Conservation (phyloP, 2,797 vertebrate species). For the Clarias fuscus region DNA sequence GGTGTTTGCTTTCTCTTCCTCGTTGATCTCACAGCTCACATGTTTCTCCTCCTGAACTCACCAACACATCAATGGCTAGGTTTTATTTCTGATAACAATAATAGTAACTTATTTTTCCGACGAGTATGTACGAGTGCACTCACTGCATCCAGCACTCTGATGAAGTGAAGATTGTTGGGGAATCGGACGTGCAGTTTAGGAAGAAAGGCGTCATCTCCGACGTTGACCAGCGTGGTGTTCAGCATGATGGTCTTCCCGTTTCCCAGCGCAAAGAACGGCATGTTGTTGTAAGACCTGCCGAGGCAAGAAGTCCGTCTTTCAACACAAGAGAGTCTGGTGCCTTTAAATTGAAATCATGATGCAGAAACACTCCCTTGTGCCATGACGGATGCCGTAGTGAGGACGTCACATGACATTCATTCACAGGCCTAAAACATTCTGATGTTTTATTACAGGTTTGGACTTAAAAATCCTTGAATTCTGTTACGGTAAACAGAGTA, state of each 20-base stretch:
- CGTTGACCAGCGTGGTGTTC: slow-evolving; percentile 80
- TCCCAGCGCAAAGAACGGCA: slow-evolving; percentile 81
- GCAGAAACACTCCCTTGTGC: no score
- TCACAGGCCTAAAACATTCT: background rate
- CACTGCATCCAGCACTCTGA: slow-evolving; percentile 81
- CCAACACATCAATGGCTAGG: background rate
- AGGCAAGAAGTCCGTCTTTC: background rate
- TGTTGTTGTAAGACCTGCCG: slow-evolving; percentile 74
- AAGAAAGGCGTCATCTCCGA: slow-evolving; percentile 89
- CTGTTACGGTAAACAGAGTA: background rate
- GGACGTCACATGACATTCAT: background rate
- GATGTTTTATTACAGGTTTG: background rate
- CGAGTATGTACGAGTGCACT: slow-evolving; percentile 46
- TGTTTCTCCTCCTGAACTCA: slow-evolving; percentile 80
- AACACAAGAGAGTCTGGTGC: background rate
- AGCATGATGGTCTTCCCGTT: slow-evolving; percentile 80
- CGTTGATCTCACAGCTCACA: slow-evolving; percentile 80
- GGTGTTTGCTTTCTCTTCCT: slow-evolving; percentile 72
- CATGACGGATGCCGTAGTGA: background rate
- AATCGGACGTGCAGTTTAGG: slow-evolving; percentile 79
- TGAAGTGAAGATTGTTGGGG: slow-evolving; percentile 84
- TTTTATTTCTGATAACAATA: background rate
- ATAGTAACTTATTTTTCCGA: background rate
- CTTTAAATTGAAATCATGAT: background rate
- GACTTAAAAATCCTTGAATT: background rate